Evolutionary conservation across 2,888 invertebrate genomes (phyloP).

Genomic region (Polymixis lichenea): DNA sequence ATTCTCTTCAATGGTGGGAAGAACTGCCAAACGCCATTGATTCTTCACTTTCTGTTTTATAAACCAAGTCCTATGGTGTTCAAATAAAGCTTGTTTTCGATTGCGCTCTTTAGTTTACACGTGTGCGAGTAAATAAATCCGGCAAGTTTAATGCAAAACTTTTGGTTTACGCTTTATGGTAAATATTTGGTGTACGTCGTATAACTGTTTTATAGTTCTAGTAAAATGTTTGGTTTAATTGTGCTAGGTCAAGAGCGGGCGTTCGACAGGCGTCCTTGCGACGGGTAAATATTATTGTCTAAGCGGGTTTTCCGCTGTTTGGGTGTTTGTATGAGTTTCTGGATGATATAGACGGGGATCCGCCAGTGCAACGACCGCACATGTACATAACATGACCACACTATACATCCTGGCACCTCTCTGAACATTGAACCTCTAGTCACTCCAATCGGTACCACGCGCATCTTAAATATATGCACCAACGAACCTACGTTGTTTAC

Average conservation of each 20-base stretch:
- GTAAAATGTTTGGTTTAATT: constrained; percentile 90
- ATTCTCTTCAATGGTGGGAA: constrained; percentile 72
- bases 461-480: too few relatives aligned
- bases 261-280: constrained; percentile 90
- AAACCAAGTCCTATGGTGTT: constrained; percentile 63
- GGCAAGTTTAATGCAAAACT: constrained; percentile 90
- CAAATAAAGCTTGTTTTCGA: constrained; percentile 73
- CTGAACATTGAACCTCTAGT: background rate
- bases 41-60: constrained; percentile 42
- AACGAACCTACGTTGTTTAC: background rate
- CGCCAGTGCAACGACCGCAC: constrained; percentile 76
- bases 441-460: background rate
- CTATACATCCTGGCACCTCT: background rate
- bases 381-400: constrained; percentile 20
- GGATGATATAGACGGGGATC: constrained; percentile 78
- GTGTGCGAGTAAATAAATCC: constrained; percentile 87
- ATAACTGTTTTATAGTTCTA: constrained; percentile 90
- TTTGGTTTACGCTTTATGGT: constrained; percentile 91
- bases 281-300: constrained; percentile 90
- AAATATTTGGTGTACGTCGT: constrained; percentile 90
- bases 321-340: constrained; percentile 84
- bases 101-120: constrained; percentile 75
- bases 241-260: constrained; percentile 90
- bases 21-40: constrained; percentile 73
- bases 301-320: constrained; percentile 89